These are phyloP conservation scores for Pseudopleuronectes americanus DNA, from an alignment of 2,797 vertebrate species.

Conservation along the genomic window DNA sequence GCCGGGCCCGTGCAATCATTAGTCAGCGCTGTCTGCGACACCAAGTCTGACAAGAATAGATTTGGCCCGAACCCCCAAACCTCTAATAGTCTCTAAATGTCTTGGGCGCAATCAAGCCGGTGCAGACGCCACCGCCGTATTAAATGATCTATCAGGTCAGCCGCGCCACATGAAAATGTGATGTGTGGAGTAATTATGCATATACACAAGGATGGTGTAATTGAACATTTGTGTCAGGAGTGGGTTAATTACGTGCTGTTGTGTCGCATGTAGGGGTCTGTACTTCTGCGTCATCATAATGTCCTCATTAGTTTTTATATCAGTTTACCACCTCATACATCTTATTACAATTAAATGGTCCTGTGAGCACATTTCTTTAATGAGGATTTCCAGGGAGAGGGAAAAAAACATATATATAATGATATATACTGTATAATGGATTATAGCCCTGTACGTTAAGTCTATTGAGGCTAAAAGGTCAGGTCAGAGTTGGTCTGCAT, in stretches of 20 bases:
- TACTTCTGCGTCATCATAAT: conserved; percentile 2
- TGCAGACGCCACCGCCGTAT: neutral
- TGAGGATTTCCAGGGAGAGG: neutral
- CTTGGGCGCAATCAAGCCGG: conserved; percentile 22
- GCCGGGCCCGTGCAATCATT: conserved; percentile 57
- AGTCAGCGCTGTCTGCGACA: conserved; percentile 63
- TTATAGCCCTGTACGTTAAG: conserved; percentile 10
- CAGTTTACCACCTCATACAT: conserved; percentile 19
- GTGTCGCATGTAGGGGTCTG: neutral
- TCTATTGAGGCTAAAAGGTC: conserved; percentile 14
- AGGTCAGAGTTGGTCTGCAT: conserved; percentile 2
- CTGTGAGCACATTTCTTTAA: neutral
- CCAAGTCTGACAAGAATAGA: conserved; percentile 67
- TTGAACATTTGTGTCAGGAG: conserved; percentile 9
- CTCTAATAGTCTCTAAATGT: conserved; percentile 61
- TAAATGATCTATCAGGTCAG: conserved; percentile 21
- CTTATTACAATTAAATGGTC: neutral
- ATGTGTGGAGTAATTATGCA: conserved; percentile 24
- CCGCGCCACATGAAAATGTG: neutral
- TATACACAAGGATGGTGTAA: neutral
- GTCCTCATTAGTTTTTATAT: conserved; percentile 27
- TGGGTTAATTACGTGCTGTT: conserved; percentile 25
- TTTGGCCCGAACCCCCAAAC: conserved; percentile 51
- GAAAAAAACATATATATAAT: neutral
- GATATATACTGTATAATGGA: neutral